phyloP scores from a whole-genome alignment of 2,113 vertebrate genomes.

The Sapajus apella region DNA sequence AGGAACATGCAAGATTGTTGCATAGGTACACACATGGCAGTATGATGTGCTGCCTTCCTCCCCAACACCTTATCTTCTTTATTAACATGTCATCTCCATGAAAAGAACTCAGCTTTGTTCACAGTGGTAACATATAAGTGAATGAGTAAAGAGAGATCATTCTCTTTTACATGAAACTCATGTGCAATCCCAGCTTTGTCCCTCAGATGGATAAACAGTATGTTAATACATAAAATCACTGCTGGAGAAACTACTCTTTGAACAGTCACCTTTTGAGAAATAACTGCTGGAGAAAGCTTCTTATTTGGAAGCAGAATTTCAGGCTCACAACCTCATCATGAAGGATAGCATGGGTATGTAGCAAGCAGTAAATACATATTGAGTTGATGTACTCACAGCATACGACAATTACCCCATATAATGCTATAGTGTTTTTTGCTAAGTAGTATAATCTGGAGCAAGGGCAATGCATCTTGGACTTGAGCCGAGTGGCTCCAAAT shows the following conservation, averaged over 20 bases:
- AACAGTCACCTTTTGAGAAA: constrained; percentile 1
- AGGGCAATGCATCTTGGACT: not conserved
- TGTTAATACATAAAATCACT: not conserved
- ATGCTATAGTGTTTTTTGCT: not conserved
- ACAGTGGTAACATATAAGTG: not conserved
- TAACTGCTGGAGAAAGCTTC: not conserved
- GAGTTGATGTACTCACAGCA: not conserved
- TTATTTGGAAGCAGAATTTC: constrained; percentile 20
- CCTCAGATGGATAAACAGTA: not conserved
- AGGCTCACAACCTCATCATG: not conserved
- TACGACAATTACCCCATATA: not conserved
- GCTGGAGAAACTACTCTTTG: not conserved
- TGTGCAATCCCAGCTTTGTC: not conserved
- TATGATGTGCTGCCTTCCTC: no score
- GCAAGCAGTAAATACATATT: not conserved
- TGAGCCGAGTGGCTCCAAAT: not conserved
- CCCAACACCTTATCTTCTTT: not conserved
- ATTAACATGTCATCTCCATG: not conserved
- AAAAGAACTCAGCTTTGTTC: constrained; percentile 4
- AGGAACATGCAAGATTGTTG: no score
- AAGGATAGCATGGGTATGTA: not conserved
- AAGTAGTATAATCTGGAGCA: not conserved
- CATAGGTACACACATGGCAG: no score
- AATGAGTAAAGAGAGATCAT: not conserved
- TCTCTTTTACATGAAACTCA: not conserved